Percentiles rank a stretch among this genome's conserved stretches.
Evolutionary conservation across 2,113 vertebrate species (phyloP).

Genomic region (Taurulus bubalis): DNA sequence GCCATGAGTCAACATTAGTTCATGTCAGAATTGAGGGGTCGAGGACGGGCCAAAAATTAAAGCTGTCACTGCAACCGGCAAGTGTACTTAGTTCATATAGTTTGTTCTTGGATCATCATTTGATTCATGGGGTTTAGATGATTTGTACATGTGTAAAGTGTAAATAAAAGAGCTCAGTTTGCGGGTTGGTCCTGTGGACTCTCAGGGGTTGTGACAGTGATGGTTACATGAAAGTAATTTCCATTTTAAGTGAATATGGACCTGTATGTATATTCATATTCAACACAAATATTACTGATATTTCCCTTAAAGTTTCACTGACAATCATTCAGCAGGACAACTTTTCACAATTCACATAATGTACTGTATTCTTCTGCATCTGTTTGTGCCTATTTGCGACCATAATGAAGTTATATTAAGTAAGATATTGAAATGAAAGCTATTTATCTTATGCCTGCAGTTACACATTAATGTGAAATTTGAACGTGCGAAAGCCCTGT

Average conservation of each 20-base stretch:
- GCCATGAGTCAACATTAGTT: conserved; percentile 84
- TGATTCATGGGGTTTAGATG: conserved; percentile 3
- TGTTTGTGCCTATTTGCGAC: background rate
- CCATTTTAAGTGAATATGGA: background rate
- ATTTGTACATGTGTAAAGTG: conserved; percentile 14
- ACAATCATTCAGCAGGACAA: background rate
- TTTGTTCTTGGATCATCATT: conserved; percentile 36
- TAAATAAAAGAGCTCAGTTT: background rate
- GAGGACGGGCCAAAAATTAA: conserved; percentile 61
- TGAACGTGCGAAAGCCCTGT: too few species aligned
- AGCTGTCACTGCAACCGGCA: conserved; percentile 40
- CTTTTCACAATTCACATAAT: background rate
- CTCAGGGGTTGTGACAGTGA: background rate
- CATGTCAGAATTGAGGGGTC: conserved; percentile 71
- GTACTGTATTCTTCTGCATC: background rate
- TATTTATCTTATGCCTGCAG: too few species aligned
- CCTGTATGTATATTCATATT: background rate
- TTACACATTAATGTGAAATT: too few species aligned
- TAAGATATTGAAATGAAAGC: background rate
- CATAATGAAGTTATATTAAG: background rate
- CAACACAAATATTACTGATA: background rate
- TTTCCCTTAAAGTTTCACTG: background rate
- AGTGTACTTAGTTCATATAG: conserved; percentile 47
- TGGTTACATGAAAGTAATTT: background rate
- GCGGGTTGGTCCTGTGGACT: background rate